Evolutionary conservation across 2,888 invertebrate genomes (phyloP), one percentile per base, ranked within the genome.

Genomic region (Oasisia sp.): DNA sequence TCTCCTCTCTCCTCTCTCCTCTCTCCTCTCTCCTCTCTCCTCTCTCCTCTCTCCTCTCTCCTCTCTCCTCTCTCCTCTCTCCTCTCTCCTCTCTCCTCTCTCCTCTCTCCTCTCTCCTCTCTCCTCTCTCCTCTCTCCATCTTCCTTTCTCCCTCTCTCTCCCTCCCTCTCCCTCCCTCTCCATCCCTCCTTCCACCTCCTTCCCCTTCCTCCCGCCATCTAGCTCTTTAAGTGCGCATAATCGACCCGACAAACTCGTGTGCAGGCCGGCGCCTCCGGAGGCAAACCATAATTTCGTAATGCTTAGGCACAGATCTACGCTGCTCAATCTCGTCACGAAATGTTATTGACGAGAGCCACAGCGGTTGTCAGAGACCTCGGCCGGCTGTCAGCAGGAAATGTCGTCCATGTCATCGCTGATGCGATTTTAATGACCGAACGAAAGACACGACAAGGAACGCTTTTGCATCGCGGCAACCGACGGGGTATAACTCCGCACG

Each of bases 311-410:
- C 74, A 74, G 74, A 74, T 74, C 27, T 74, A 74, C 74, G 74
- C 27, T 27, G 19, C 74, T 19, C 74, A 74, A 74, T 74, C 74
- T 74, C 74, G 74, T 74, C 74, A 74, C 74, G 74, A 74, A 19
- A 74, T 74, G 74, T 74, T 74, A 74, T 74, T 74, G 74, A 74
- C 74, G 74, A 74, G 74, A 74, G 74, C 74, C 19, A 74, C 74
- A 74, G 27, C 74, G 19, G 74, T 74, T 74, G 74, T 56, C 56
- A 56, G 7, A 56, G 56, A 19, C 56, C 56, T 56, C 19, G 56
- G 56, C 19, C 56, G 56, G 56, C 56, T 56, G 56, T 74, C 74
- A 74, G 74, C 74, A 74, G 74, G 74, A 74, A 74, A 74, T 74
- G 74, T 74, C 74, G 74, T 74, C 74, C 19, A 74, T 74, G 74